Evolutionary conservation across 2,797 vertebrate genomes (phyloP).

Genomic region (Labroides dimidiatus): DNA sequence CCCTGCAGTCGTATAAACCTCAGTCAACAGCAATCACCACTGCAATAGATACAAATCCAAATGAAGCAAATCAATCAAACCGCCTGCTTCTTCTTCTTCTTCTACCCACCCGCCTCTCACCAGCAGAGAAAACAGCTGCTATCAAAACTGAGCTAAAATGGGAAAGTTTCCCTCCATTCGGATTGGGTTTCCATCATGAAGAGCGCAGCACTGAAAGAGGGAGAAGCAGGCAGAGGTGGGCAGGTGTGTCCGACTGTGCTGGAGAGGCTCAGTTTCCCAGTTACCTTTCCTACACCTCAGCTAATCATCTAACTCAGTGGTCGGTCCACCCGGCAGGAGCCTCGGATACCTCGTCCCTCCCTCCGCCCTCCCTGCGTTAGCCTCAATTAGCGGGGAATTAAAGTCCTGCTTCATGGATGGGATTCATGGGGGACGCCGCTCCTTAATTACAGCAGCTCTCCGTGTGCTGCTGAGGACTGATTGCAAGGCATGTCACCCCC

Average conservation of each 20-base stretch:
- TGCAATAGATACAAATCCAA: slow-evolving; percentile 71
- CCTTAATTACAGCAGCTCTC: slow-evolving; percentile 81
- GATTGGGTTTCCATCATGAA: slow-evolving; percentile 54
- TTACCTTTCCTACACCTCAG: slow-evolving; percentile 68
- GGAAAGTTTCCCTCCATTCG: slow-evolving; percentile 52
- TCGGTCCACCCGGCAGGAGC: slow-evolving; percentile 69
- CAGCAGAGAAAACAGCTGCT: slow-evolving; percentile 52
- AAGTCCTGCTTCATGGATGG: slow-evolving; percentile 75
- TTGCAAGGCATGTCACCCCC: slow-evolving; percentile 72
- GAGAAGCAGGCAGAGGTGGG: slow-evolving; percentile 55
- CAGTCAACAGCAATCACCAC: slow-evolving; percentile 68
- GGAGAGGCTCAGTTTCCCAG: slow-evolving; percentile 61
- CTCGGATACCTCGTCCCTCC: slow-evolving; percentile 46
- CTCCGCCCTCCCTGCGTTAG: slow-evolving; percentile 62
- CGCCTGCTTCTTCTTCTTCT: slow-evolving; percentile 24
- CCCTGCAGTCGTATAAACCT: slow-evolving; percentile 47
- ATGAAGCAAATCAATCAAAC: slow-evolving; percentile 82
- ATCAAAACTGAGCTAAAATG: slow-evolving; percentile 50
- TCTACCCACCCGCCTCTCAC: slow-evolving; percentile 29
- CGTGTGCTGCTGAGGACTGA: slow-evolving; percentile 77
- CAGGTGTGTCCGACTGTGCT: slow-evolving; percentile 70
- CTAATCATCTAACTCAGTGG: slow-evolving; percentile 79
- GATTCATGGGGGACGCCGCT: slow-evolving; percentile 71
- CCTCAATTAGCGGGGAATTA: slow-evolving; percentile 84
- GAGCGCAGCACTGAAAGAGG: slow-evolving; percentile 35